These are phyloP conservation scores for Drosophila lacicola DNA, from an alignment of 2,888 invertebrate genomes.

Conservation along the genomic window DNA sequence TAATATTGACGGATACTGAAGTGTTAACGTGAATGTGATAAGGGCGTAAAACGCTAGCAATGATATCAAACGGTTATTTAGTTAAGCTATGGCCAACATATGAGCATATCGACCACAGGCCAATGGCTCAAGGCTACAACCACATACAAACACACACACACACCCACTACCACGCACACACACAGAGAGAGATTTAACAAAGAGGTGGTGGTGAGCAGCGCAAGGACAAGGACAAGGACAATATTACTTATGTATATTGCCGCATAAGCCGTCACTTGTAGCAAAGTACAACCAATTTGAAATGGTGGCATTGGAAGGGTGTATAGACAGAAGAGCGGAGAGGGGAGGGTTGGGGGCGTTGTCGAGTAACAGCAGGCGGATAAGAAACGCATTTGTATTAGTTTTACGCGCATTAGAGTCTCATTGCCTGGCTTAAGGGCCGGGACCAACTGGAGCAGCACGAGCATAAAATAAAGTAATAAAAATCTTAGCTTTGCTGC, in stretches of 20 bases:
- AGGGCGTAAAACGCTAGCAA: conserved; percentile 69
- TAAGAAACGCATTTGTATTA: conserved; percentile 80
- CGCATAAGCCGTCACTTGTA: conserved; percentile 78
- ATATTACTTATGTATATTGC: conserved; percentile 79
- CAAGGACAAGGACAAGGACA: conserved; percentile 58
- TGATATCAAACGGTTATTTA: conserved; percentile 78
- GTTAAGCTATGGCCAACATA: conserved; percentile 67
- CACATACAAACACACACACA: conserved; percentile 6
- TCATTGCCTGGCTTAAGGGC: conserved; percentile 76
- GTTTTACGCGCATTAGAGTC: conserved; percentile 80
- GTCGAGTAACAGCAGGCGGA: conserved; percentile 47
- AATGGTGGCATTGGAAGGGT: conserved; percentile 36
- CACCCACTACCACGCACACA: neutral
- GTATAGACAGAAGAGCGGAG: neutral
- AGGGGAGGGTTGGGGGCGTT: neutral
- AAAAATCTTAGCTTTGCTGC: conserved; percentile 71
- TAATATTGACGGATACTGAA: conserved; percentile 53
- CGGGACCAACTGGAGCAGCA: conserved; percentile 44
- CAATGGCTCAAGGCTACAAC: conserved; percentile 26
- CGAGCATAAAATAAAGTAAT: conserved; percentile 78
- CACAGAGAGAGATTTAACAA: neutral
- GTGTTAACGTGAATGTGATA: conserved; percentile 74
- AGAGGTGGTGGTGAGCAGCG: conserved; percentile 7
- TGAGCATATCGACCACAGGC: conserved; percentile 36
- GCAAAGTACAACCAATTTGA: conserved; percentile 77